Base-by-base conservation (phyloP, 2,113 vertebrate genomes). In the Dolichallabes microphthalmus region DNA sequence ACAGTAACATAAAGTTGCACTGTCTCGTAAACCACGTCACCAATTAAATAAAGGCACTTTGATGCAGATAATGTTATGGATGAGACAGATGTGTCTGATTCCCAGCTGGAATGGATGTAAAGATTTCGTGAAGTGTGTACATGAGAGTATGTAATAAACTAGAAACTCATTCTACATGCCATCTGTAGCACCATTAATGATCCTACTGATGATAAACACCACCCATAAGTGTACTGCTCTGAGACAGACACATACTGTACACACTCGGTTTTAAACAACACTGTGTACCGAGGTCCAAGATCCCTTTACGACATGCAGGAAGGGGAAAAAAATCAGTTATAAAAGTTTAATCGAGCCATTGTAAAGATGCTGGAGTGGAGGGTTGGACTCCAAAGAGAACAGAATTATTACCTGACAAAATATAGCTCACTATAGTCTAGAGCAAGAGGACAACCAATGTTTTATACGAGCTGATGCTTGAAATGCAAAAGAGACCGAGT, bases 261-360 rank as follows among this genome's bases (percentile, higher is more conserved):
- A 74, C 82, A 50, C 84, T 73, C 68, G 73, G 27, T 15, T 50
- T 66, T 86, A 32, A 85, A 85, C 83, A 89, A 63, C 75, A 63
- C n/a, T 39, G 39, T 74, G 58, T 75, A 64, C 60, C 12, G 15
- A 73, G 73, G 74, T 80, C 64, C 66, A n/a, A 81, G 60, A 83
- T 63, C 76, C 66, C n/a, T 80, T 84, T 86, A 84, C 20, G 45
- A 50, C 53, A 71, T 69, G 63, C 75, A 45, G 64, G 45, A 68
- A 66, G 17, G 8, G 25, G 35, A 35, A 50, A 50, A 32, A 61
- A 53, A 35, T 63, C 45, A 32, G 57, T 87, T 50, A 87, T 85
- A 79, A 87, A 82, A 85, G 78, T 76, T 82, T 81, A 85, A 87
- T 82, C 69, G 52, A 61, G 81, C 63, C 52, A 79, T 69, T 68